These are phyloP conservation scores for Drosophila subsilvestris DNA, from an alignment of 2,888 invertebrate genomes.

Conservation along the genomic window DNA sequence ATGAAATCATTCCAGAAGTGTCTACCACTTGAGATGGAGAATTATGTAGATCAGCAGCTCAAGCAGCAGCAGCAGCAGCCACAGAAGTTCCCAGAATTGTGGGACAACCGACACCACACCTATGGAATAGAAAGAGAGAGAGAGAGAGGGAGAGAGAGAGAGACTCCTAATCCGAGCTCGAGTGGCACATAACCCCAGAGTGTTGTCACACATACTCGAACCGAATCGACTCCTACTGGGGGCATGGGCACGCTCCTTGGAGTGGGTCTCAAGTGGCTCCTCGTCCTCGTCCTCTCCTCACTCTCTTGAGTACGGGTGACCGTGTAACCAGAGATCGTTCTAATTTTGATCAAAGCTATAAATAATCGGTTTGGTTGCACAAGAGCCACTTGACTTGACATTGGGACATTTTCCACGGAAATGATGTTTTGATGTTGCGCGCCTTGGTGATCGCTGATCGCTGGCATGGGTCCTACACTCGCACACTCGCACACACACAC, in stretches of 20 bases:
- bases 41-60: conserved; percentile 16
- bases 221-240: conserved; percentile 5
- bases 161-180: conserved; percentile 2
- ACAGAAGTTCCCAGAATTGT: conserved; percentile 56
- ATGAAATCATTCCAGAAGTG: conserved; percentile 14
- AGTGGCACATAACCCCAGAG: conserved; percentile 24
- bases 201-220: conserved; percentile 52
- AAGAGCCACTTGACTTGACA: conserved; percentile 56
- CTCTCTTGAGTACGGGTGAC: conserved; percentile 20
- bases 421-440: conserved; percentile 53
- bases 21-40: conserved; percentile 16
- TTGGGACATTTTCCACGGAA: conserved; percentile 71
- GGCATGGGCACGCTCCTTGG: conserved; percentile 37
- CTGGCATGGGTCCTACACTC: conserved; percentile 4
- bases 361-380: conserved; percentile 68
- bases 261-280: conserved; percentile 8
- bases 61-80: neutral
- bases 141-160: neutral
- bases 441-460: conserved; percentile 15
- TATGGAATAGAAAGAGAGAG: neutral
- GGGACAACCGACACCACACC: conserved; percentile 59
- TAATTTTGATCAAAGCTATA: conserved; percentile 72
- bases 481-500: conserved; percentile 3
- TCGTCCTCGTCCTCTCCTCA: neutral
- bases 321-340: conserved; percentile 53